Evolutionary conservation across 1,140 invertebrate genomes (phyloP), one percentile per base, ranked within the genome.

Genomic region (Bombus polaris): DNA sequence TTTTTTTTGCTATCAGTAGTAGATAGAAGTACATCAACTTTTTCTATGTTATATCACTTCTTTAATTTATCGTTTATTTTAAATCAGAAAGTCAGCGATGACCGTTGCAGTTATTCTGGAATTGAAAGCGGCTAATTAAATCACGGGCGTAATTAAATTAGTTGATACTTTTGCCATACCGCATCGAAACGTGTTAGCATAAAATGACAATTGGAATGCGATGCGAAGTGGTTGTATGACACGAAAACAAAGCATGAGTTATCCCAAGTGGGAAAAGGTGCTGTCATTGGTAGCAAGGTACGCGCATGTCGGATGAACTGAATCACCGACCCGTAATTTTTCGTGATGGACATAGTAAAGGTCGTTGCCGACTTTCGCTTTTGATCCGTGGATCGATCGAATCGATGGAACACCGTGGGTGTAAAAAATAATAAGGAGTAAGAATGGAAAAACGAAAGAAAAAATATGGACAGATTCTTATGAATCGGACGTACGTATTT

Each of bases 221-320:
- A 72, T 39, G 57, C 77, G 65, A 85, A 65, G 42, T 57, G 83
- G 44, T 28, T 42, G 35, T 35, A 32, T 37, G 57, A 37, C 28
- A 72, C 78, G 80, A 81, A 87, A 89, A 77, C 76, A 62, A 81
- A 77, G 42, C 85, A 47, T 81, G 88, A 85, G 85, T 88, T 90
- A 90, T 90, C 82, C 87, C 42, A n/a, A 12, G 70, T 12, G 53
- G n/a, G 82, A 65, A 72, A 78, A 82, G 89, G 80, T 85, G 76
- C 70, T 81, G 88, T 87, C 88, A 83, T 83, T 90, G 88, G 83
- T 44, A 44, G 81, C 88, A 89, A 90, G 85, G 87, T 87, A 80
- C 22, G 78, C 35, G 78, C 39, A 62, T 42, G 57, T 70, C 71
- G 76, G 81, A 86, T 83, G 57, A 87, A 88, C 81, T 87, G 87